Conservation (phyloP, 2,797 vertebrate species). For the Anguilla megastoma region DNA sequence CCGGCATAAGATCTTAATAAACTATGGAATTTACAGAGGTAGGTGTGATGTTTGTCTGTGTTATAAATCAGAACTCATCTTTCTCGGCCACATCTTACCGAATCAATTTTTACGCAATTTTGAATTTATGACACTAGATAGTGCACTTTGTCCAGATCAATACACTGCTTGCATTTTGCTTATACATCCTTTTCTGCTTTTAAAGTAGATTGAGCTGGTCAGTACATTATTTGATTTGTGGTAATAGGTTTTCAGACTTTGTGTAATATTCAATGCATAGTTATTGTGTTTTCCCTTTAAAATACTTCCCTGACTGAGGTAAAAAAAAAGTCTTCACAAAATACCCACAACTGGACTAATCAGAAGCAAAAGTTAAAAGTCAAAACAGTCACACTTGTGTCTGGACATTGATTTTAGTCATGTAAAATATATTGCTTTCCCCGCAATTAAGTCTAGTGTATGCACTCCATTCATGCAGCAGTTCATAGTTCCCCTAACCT, state of each 20-base stretch:
- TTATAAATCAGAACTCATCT: neutral
- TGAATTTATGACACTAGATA: constrained; percentile 10
- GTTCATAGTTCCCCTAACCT: neutral
- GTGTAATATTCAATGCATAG: neutral
- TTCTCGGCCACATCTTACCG: neutral
- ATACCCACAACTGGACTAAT: neutral
- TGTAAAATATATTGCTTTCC: neutral
- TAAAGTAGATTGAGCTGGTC: neutral
- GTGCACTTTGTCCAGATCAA: constrained; percentile 15
- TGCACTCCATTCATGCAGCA: too few relatives aligned
- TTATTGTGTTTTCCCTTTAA: neutral
- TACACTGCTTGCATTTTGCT: constrained; percentile 14
- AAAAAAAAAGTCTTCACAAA: neutral
- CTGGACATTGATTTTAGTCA: neutral
- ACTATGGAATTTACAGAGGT: neutral
- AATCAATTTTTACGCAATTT: constrained; percentile 13
- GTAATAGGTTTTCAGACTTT: constrained; percentile 9
- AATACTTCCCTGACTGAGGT: neutral
- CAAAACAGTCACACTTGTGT: neutral
- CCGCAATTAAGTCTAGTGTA: neutral
- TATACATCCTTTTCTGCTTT: neutral
- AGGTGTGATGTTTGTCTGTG: neutral
- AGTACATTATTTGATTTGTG: constrained; percentile 6
- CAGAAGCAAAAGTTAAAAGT: neutral
- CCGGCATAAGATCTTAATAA: neutral